Evolutionary conservation across 2,888 invertebrate species (phyloP).

Genomic region (Campaea margaritaria): DNA sequence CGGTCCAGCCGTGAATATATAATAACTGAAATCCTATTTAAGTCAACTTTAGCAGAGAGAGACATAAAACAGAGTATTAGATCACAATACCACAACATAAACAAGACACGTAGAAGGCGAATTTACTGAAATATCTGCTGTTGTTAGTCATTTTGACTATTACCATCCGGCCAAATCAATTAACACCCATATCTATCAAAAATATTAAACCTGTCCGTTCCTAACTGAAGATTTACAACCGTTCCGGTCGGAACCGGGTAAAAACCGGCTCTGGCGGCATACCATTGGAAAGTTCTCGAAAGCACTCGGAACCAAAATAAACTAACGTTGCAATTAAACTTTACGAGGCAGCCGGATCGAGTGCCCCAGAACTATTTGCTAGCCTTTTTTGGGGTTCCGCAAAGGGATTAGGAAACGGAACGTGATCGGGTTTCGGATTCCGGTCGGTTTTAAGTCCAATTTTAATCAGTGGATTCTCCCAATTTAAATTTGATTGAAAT

Average conservation of each 20-base stretch:
- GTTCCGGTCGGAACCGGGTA: not conserved
- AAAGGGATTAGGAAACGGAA: slow-evolving; percentile 27
- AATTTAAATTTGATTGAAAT: slow-evolving; percentile 13
- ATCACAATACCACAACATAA: too few relatives aligned
- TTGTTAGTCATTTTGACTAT: too few relatives aligned
- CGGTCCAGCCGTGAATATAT: too few relatives aligned
- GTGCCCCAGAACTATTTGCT: slow-evolving; percentile 38
- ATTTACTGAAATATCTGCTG: too few relatives aligned
- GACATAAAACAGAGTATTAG: too few relatives aligned
- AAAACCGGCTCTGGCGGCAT: slow-evolving; percentile 3
- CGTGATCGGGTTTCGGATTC: slow-evolving; percentile 21
- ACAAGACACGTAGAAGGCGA: too few relatives aligned
- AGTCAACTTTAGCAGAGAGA: too few relatives aligned
- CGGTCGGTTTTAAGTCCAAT: slow-evolving; percentile 21
- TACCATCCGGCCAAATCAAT: too few relatives aligned
- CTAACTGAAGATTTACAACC: not conserved
- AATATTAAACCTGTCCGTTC: too few relatives aligned
- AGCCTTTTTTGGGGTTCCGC: slow-evolving; percentile 37
- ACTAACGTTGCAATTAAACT: slow-evolving; percentile 63
- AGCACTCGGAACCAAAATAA: slow-evolving; percentile 50
- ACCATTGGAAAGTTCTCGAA: slow-evolving; percentile 38
- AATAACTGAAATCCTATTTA: too few relatives aligned
- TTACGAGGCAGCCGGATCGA: slow-evolving; percentile 43
- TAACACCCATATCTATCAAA: too few relatives aligned
- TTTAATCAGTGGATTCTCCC: slow-evolving; percentile 18